These are phyloP conservation scores for Rhabdornis inornatus DNA, from an alignment of 2,113 vertebrate species.

Conservation along the genomic window DNA sequence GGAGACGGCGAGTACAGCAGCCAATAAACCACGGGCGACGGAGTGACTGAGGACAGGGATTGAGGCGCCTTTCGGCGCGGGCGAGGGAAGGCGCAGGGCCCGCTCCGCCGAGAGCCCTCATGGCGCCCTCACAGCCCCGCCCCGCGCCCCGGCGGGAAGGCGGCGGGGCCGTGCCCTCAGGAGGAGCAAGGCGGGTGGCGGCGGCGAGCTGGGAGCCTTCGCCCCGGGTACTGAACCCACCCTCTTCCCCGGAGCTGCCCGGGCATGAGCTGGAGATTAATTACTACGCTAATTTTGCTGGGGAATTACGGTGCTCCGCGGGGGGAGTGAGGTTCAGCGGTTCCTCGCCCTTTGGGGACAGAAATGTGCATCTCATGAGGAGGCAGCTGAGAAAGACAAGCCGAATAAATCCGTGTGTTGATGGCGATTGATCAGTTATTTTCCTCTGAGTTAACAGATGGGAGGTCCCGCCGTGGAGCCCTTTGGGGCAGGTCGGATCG, in stretches of 20 bases:
- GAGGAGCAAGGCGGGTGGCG: fast-evolving
- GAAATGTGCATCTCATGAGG: neutral
- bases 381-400: neutral
- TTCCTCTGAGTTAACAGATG: neutral
- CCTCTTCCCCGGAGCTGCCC: neutral
- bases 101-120: too few relatives aligned
- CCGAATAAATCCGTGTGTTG: neutral
- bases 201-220: fast-evolving
- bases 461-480: too few relatives aligned
- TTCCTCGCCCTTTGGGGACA: neutral
- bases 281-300: neutral
- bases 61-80: fast-evolving
- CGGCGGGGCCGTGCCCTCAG: neutral
- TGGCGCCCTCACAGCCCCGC: too few relatives aligned
- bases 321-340: neutral
- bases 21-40: fast-evolving
- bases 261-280: neutral
- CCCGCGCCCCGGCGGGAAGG: neutral
- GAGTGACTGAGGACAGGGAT: fast-evolving
- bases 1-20: fast-evolving
- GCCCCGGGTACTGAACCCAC: fast-evolving
- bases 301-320: neutral
- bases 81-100: too few relatives aligned
- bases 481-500: neutral
- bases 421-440: neutral